Evolutionary conservation across 2,113 vertebrate genomes (phyloP).

Genomic region (Penelope pileata): DNA sequence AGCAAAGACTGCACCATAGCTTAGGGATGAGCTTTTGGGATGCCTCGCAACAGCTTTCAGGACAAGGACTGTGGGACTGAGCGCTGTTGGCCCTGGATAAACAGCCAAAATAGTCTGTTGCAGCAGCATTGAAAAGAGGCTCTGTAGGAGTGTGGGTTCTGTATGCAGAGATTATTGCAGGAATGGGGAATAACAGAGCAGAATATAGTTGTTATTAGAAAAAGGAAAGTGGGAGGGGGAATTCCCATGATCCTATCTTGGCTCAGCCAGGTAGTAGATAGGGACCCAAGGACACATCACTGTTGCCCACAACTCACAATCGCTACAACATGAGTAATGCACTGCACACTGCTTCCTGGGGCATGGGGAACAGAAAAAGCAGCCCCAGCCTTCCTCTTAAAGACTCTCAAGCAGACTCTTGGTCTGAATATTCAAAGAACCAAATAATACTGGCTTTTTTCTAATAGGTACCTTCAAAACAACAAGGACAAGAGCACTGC

Average conservation of each 20-base stretch:
- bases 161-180: background rate
- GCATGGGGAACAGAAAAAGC: background rate
- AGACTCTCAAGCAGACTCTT: background rate
- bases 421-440: background rate
- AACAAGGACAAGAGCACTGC: background rate
- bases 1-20: background rate
- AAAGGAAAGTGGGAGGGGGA: background rate
- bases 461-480: accelerated
- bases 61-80: background rate
- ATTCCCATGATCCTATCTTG: background rate
- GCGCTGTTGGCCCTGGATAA: background rate
- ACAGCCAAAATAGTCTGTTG: background rate
- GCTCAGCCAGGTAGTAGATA: too few relatives aligned
- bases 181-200: background rate
- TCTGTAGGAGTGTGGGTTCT: background rate
- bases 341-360: background rate
- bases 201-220: background rate
- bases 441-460: background rate
- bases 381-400: background rate
- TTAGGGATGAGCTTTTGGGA: background rate
- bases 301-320: background rate
- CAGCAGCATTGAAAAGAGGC: background rate
- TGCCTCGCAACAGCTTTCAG: background rate
- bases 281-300: background rate
- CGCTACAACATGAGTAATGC: background rate